These are phyloP conservation scores for Mesopsocus fuscifrons DNA, from an alignment of 2,888 invertebrate genomes.

Conservation along the genomic window DNA sequence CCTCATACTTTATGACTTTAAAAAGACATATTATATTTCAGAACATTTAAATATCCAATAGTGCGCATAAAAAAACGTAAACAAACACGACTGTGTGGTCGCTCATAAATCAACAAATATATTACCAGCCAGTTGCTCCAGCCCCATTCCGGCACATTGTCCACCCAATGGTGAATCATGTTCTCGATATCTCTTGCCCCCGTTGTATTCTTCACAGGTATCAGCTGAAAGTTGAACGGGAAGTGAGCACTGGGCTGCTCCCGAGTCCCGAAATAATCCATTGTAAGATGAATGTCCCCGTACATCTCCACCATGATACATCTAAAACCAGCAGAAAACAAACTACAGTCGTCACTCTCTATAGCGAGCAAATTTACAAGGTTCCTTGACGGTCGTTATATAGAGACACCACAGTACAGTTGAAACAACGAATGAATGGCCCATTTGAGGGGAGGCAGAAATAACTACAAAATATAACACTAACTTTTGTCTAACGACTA, in stretches of 20 bases:
- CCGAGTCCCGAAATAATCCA: slow-evolving; percentile 36
- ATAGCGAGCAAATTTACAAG: no score
- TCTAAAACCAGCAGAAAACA: slow-evolving; percentile 20
- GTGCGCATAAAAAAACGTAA: no score
- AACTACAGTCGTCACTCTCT: no score
- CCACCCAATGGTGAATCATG: slow-evolving; percentile 35
- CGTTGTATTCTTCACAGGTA: slow-evolving; percentile 28
- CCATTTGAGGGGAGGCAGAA: not conserved
- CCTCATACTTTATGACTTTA: no score
- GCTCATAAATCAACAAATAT: no score
- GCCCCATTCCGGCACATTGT: slow-evolving; percentile 33
- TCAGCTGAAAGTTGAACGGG: slow-evolving; percentile 45
- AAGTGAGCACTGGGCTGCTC: slow-evolving; percentile 33
- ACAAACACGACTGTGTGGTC: no score
- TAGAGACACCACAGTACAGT: no score
- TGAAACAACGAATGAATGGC: no score
- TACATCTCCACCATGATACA: slow-evolving; percentile 29
- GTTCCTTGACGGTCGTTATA: no score
- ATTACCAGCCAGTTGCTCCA: slow-evolving; percentile 47
- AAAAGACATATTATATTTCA: no score
- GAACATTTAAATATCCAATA: no score
- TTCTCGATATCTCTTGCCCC: slow-evolving; percentile 30
- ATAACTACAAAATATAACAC: not conserved
- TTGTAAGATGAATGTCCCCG: slow-evolving; percentile 8
- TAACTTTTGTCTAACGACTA: no score